These are phyloP conservation scores for Paradoxurus hermaphroditus DNA, from an alignment of 2,113 vertebrate genomes.

Conservation along the genomic window DNA sequence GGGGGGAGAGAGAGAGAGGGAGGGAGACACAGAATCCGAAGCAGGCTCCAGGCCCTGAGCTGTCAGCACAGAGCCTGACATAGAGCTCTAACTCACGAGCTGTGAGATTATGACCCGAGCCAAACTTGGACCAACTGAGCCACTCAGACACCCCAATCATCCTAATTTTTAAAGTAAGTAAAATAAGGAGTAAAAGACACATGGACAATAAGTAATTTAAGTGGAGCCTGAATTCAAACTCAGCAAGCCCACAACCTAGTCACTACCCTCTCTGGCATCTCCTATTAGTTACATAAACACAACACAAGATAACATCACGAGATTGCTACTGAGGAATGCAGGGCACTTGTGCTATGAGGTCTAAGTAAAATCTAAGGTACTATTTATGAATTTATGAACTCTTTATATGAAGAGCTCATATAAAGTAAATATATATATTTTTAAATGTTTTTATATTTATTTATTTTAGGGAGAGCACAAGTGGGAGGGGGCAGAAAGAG, in stretches of 20 bases:
- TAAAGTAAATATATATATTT: too few relatives aligned
- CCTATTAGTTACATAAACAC: background rate
- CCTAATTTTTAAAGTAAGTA: background rate
- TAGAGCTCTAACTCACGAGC: too few relatives aligned
- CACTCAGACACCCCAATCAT: background rate
- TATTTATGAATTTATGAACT: slow-evolving; percentile 6
- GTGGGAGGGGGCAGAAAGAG: too few relatives aligned
- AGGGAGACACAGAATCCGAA: too few relatives aligned
- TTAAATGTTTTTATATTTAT: too few relatives aligned
- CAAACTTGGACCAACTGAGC: too few relatives aligned
- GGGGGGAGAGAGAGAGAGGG: too few relatives aligned
- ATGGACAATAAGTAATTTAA: background rate
- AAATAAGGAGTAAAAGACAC: background rate
- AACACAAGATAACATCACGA: background rate
- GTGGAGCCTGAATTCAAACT: background rate
- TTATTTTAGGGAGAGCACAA: too few relatives aligned
- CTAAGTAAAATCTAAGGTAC: background rate
- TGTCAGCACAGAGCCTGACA: too few relatives aligned
- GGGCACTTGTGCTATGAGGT: background rate
- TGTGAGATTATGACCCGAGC: too few relatives aligned
- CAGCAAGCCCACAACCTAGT: background rate
- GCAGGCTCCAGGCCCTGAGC: too few relatives aligned
- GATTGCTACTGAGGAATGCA: background rate
- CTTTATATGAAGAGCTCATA: background rate
- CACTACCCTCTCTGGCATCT: background rate